Evolutionary conservation across 2,113 vertebrate species (phyloP), one percentile per base, ranked within the genome.

Genomic region (Ptilonorhynchus violaceus): DNA sequence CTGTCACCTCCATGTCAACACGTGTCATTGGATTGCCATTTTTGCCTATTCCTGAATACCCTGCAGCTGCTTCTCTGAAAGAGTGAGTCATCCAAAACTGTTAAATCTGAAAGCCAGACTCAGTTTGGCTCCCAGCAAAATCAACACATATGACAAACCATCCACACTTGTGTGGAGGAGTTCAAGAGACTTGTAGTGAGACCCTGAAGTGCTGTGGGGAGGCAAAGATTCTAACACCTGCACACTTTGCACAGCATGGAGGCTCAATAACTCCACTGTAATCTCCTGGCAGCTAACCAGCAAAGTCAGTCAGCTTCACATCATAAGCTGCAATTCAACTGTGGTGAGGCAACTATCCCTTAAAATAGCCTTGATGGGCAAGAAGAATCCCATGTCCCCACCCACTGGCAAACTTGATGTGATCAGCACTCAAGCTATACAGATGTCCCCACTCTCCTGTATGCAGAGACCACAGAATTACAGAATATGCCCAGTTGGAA

Each of bases 11-110:
- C 59, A 31, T 3, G 2, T n/a, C 0, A 0, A 52, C 2, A 1
- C 80, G 68, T 74, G 13, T 88, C 86, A 69, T 30, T 69, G 76
- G 33, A 39, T 86, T 95, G 58, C 52, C 87, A 50, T 89, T 94
- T 94, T 30, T 53, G 15, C 16, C 13, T 60, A 47, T 22, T 91
- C 68, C 76, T 89, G 60, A 86, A 55, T 72, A 92, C n/a, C 33
- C 62, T 94, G 49, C 81, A 94, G 89, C 88, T 96, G 87, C 93
- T 95, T 88, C 70, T 89, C 79, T 85, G 75, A 91, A 87, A 35
- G 30, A 39, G 18, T 92, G 74, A 97, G 67, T 94, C 92, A 97
- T 79, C 53, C 75, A 69, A 69, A 94, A 64, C 67, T 68, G 67
- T 78, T 91, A 82, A 88, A 95, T 89, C 67, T 76, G 46, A 77